Evolutionary conservation across 2,113 vertebrate genomes (phyloP).

Genomic region (Leiothrix lutea): DNA sequence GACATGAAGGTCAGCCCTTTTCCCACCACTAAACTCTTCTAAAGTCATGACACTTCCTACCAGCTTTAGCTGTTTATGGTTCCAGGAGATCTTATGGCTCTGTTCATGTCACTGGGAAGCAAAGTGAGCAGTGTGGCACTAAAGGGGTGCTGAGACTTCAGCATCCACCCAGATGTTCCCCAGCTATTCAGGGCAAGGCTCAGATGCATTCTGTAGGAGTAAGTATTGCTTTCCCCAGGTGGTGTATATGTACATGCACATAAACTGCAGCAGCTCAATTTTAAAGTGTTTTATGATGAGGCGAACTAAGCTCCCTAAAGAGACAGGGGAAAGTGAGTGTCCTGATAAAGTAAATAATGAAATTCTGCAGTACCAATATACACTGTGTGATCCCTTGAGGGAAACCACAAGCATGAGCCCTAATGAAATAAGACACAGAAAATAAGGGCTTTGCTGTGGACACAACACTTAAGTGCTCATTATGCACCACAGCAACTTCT

Average conservation of each 20-base stretch:
- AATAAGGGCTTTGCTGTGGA: not conserved
- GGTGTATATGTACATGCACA: not conserved
- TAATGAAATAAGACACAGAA: slow-evolving; percentile 21
- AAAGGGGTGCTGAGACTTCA: accelerated
- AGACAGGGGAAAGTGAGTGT: not conserved
- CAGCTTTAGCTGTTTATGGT: not conserved
- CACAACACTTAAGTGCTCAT: not conserved
- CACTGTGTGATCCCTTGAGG: not conserved
- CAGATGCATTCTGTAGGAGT: not conserved
- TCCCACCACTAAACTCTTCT: not conserved
- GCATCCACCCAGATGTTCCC: not conserved
- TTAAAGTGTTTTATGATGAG: slow-evolving; percentile 4
- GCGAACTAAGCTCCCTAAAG: not conserved
- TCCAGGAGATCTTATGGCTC: not conserved
- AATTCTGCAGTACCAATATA: slow-evolving; percentile 4
- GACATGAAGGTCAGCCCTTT: not conserved
- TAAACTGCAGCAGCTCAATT: not conserved
- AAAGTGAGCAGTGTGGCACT: not conserved
- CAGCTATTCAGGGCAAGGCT: not conserved
- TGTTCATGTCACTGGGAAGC: accelerated
- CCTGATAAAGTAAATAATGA: slow-evolving; percentile 56
- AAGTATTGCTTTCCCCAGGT: not conserved
- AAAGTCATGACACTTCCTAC: not conserved
- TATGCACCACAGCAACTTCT: not conserved
- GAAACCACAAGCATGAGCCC: not conserved